A percentile compares a stretch with the other conserved stretches of the same genome.
phyloP scores from a whole-genome alignment of 2,113 vertebrate genomes.

The Accipiter virgatus region DNA sequence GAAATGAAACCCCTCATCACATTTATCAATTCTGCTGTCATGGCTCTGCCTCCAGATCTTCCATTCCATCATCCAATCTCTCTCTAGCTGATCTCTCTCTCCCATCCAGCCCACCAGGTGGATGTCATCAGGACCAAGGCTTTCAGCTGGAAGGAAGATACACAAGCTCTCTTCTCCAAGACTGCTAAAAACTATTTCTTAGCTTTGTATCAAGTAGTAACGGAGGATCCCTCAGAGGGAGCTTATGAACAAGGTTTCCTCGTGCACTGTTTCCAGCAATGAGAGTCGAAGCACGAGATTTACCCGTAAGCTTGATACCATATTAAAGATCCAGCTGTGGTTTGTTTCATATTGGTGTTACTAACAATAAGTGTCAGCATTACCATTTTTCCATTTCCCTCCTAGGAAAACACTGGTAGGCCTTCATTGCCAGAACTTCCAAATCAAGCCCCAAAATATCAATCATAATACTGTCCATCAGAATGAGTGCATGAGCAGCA shows the following conservation, averaged over 20 bases:
- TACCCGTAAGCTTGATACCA: background rate
- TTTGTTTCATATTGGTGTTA: background rate
- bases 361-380: background rate
- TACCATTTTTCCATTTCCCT: background rate
- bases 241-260: background rate
- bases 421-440: background rate
- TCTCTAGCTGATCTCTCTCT: background rate
- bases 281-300: background rate
- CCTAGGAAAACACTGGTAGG: background rate
- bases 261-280: background rate
- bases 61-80: background rate
- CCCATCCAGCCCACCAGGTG: background rate
- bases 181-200: background rate
- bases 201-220: background rate
- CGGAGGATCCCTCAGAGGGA: background rate
- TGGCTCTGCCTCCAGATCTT: background rate
- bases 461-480: background rate
- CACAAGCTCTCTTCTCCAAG: background rate
- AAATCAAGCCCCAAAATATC: background rate
- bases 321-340: background rate
- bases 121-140: background rate
- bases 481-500: background rate
- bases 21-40: background rate
- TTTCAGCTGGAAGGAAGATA: background rate
- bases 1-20: background rate